Evolutionary conservation across 2,797 vertebrate genomes (phyloP).

Genomic region (Oreochromis mossambicus): DNA sequence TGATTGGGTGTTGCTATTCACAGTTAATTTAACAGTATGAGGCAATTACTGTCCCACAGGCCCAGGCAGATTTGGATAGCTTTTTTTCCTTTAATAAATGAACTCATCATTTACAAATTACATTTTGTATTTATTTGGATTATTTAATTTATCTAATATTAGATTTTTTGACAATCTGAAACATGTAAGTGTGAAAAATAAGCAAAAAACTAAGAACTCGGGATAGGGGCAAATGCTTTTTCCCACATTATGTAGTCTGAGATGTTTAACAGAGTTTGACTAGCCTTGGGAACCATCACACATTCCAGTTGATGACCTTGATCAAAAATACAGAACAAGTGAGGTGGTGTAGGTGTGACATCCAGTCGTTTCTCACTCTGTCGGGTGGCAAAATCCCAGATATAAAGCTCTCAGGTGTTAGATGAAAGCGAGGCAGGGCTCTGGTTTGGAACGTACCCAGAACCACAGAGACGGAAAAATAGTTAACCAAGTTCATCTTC

Average conservation of each 20-base stretch:
- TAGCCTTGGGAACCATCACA: neutral
- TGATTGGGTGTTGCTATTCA: neutral
- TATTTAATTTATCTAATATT: neutral
- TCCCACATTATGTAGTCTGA: neutral
- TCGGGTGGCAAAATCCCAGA: neutral
- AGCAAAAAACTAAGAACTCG: neutral
- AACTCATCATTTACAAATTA: neutral
- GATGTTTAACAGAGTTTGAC: neutral
- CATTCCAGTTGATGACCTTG: neutral
- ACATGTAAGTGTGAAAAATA: neutral
- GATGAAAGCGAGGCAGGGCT: neutral
- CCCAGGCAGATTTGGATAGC: neutral
- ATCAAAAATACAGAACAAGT: neutral
- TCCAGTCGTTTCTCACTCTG: neutral
- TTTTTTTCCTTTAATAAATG: neutral
- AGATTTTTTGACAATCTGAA: neutral
- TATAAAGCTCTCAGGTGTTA: slow-evolving; percentile 9
- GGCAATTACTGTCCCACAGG: neutral
- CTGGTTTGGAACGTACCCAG: neutral
- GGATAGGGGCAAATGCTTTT: fast-evolving
- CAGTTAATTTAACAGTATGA: neutral
- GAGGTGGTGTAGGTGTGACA: neutral
- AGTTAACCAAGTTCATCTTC: neutral
- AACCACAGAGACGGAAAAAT: neutral
- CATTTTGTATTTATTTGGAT: neutral